Base-by-base conservation (phyloP, 2,888 invertebrate genomes). In the Hemistola chrysoprasaria region DNA sequence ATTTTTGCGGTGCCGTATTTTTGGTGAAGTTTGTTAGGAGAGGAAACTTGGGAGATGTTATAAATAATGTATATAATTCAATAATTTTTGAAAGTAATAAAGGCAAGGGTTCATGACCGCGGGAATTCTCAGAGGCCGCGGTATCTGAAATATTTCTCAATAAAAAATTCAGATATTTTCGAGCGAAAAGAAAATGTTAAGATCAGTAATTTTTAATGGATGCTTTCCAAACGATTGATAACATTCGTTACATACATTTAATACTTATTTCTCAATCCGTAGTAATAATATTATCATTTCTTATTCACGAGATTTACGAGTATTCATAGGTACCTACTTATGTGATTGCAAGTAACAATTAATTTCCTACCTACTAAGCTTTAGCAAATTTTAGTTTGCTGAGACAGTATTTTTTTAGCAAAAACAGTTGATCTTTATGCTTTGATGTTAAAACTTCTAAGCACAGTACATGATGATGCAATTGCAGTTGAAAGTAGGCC, bases 61-160 rank as follows among this genome's bases (percentile, higher is more conserved):
- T 16, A 16, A 16, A 11, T 23, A 20, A 8, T 33, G 30, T 43
- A 48, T 42, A 50, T 50, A 53, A 48, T 42, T 42, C 39, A 45
- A 39, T 53, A 41, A 45, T 51, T 27, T 30, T 35, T 34, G 8
- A 11, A 36, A 50, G 43, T 53, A 48, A 55, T 47, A 41, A 47
- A 42, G 40, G 40, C 23, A 50, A 37, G 47, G 42, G 39, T 41
- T 46, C 39, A 40, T 30, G 43, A 37, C 47, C 47, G 35, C 44
- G 24, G 30, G 44, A 47, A 44, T 47, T 48, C 39, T 30, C 38
- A 6, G 10, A 27, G 39, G 22, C 33, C 8, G 34, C 23, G 9
- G 29, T 23, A 21, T 29, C 33, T 26, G 35, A 42, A 47, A 38
- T 36, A 37, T 46, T 32, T 33, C 29, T 27, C 40, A n/a, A 35